Conservation (phyloP, 2,113 vertebrate genomes). For the Ameiurus melas region DNA sequence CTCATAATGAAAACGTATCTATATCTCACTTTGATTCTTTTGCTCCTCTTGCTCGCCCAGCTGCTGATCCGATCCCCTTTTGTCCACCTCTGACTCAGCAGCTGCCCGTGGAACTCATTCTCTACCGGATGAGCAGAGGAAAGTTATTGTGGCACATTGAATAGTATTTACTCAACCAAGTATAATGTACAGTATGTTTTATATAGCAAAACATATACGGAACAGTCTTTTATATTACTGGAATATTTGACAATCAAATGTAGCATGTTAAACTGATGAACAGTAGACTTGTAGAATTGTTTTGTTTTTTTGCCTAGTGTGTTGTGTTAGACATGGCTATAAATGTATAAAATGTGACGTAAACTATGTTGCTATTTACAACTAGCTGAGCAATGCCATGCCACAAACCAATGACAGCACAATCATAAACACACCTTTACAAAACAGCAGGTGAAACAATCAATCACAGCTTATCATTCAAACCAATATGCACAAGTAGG, state of each 20-base stretch:
- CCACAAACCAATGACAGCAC: neutral
- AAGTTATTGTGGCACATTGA: neutral
- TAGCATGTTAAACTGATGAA: neutral
- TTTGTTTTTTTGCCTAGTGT: neutral
- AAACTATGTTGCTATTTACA: neutral
- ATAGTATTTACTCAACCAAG: neutral
- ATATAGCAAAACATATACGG: neutral
- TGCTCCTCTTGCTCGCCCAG: constrained; percentile 72
- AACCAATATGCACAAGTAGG: neutral
- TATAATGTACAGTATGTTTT: neutral
- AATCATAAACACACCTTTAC: neutral
- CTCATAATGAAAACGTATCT: neutral
- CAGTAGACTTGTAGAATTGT: neutral
- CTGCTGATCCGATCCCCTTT: constrained; percentile 78
- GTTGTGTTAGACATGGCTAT: neutral
- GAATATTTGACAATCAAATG: neutral
- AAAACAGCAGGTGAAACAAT: neutral
- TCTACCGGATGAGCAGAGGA: constrained; percentile 64
- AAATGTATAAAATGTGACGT: neutral
- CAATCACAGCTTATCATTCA: neutral
- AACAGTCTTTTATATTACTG: neutral
- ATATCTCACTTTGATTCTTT: constrained; percentile 78
- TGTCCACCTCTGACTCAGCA: constrained; percentile 85
- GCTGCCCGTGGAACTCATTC: constrained; percentile 88
- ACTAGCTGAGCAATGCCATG: neutral